Evolutionary conservation across 2,113 vertebrate species (phyloP).

Genomic region (Empidonax alnorum): DNA sequence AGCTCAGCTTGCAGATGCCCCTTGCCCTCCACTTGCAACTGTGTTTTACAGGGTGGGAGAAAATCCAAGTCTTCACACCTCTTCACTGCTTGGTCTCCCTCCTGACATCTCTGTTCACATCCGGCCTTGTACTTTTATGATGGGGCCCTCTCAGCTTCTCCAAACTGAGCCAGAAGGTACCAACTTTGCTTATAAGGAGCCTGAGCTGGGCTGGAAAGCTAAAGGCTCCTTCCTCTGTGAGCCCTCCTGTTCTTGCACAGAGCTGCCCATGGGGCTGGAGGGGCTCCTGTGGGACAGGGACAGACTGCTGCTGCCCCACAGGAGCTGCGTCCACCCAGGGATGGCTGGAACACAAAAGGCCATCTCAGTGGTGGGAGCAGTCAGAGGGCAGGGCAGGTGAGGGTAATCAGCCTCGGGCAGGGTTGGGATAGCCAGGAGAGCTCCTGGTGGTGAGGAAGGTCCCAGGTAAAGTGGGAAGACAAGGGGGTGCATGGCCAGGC

Average conservation of each 20-base stretch:
- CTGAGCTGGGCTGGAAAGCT: neutral
- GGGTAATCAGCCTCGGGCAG: neutral
- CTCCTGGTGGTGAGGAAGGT: neutral
- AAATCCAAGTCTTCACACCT: neutral
- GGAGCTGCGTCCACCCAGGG: rapidly evolving
- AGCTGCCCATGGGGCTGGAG: neutral
- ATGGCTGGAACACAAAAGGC: rapidly evolving
- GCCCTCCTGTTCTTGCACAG: rapidly evolving
- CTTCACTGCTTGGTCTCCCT: neutral
- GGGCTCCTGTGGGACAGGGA: neutral
- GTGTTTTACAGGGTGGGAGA: neutral
- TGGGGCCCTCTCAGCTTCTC: neutral
- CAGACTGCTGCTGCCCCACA: rapidly evolving
- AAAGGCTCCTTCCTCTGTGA: neutral
- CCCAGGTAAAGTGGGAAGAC: neutral
- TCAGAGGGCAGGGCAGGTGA: neutral
- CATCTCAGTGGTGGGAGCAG: neutral
- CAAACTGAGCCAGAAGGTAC: neutral
- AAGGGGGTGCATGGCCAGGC: neutral
- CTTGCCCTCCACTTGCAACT: neutral
- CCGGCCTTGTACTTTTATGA: neutral
- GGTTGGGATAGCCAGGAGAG: neutral
- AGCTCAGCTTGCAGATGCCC: neutral
- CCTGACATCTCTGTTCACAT: neutral
- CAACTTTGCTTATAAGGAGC: neutral